Percentiles rank a stretch among this genome's conserved stretches.
These are phyloP conservation scores for Macropus fuliginosus DNA, from an alignment of 2,797 vertebrate genomes.

Conservation along the genomic window DNA sequence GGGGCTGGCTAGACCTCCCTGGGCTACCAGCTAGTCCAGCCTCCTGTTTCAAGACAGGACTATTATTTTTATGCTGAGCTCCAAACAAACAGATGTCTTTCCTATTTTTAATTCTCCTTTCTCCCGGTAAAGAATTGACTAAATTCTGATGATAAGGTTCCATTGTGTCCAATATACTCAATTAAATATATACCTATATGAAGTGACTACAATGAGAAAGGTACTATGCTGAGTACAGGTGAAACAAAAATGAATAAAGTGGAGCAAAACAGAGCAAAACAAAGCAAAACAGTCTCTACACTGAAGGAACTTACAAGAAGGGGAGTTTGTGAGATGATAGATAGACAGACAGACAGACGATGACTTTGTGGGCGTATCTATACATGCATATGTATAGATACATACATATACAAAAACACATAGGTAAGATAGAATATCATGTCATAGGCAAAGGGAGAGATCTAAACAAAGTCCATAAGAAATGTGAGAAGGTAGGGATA, in stretches of 20 bases:
- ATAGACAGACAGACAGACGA: too few relatives aligned
- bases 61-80: not conserved
- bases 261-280: not conserved
- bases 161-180: not conserved
- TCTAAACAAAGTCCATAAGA: not conserved
- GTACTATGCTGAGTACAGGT: not conserved
- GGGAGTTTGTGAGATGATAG: not conserved
- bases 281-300: not conserved
- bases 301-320: not conserved
- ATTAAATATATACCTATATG: not conserved
- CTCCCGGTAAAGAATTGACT: not conserved
- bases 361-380: too few relatives aligned
- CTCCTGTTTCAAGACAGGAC: not conserved
- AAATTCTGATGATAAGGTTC: not conserved
- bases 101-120: not conserved
- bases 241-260: not conserved
- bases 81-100: not conserved
- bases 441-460: not conserved
- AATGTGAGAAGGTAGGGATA: not conserved
- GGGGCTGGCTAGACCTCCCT: not conserved
- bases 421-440: not conserved
- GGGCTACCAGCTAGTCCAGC: not conserved
- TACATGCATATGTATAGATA: too few relatives aligned
- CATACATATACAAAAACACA: not conserved
- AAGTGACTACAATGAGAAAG: not conserved